Base-by-base conservation (phyloP, 53 echinoderm and acorn worm genomes). In the Paracentrotus lividus region DNA sequence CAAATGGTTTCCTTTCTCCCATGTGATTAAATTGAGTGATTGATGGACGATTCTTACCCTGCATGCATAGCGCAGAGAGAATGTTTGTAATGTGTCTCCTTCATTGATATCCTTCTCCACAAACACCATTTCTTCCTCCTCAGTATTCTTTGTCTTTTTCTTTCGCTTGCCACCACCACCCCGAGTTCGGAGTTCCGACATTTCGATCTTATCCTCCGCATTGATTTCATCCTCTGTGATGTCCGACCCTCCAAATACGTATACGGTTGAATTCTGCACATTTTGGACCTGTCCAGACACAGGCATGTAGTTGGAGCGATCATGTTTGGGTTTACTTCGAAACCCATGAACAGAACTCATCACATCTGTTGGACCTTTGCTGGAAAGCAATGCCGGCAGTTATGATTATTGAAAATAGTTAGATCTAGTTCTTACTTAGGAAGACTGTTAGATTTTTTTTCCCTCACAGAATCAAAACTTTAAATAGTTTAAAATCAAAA, bases 261-360 rank as follows among this genome's bases (percentile, higher is more conserved):
- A 98, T 18, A 98, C 98, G 31, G 92, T 93, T 33, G 97, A 94
- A 36, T 90, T 97, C 81, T 94, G 94, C 53, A 93, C 95, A 86
- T 98, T 98, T 88, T 98, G 98, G 59, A 98, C 94, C 91, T 97
- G 94, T 59, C 98, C 98, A 21, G 91, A 91, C 53, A 91, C 47
- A 20, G 91, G 91, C 53, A 75, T 31, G 49, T 91, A 91, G 12
- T 91, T 91, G 91, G 26, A 26, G 15, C 91, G 91, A 51, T 91
- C 91, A 91, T 75, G 32, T 91, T 91, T 75, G 91, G 91, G 91
- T 75, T 91, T 91, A 21, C 31, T 49, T 31, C 91, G 91, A 91
- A 91, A 91, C 91, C 91, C 91, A 69, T 49, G 53, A 36, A 34
- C 56, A 33, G 91, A 91, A 75, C 44, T 91, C 72, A 69, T 91